Evolutionary conservation across 2,888 invertebrate species (phyloP).

Genomic region (Plagodis pulveraria): DNA sequence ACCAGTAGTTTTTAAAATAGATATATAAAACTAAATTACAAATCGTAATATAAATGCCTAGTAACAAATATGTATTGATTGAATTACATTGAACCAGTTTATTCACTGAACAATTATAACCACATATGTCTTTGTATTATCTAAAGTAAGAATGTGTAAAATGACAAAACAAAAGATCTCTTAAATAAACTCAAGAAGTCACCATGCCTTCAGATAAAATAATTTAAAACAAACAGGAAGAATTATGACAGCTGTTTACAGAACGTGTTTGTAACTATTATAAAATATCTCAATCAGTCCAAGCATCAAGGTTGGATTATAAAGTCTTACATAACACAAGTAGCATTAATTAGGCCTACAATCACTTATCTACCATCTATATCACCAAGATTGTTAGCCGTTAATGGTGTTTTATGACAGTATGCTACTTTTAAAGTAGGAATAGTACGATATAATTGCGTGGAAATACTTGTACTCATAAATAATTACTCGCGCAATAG

Average conservation of each 20-base stretch:
- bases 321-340: slow-evolving; percentile 33
- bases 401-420: slow-evolving; percentile 61
- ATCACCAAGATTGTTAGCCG: slow-evolving; percentile 50
- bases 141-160: background rate
- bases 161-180: slow-evolving; percentile 8
- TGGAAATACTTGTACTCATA: slow-evolving; percentile 46
- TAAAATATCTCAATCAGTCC: slow-evolving; percentile 72
- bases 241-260: slow-evolving; percentile 35
- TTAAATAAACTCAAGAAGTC: slow-evolving; percentile 15
- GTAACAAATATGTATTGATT: no score
- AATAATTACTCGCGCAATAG: slow-evolving; percentile 47
- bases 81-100: no score
- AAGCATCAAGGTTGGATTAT: slow-evolving; percentile 70
- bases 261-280: slow-evolving; percentile 50
- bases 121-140: no score
- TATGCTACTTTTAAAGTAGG: slow-evolving; percentile 65
- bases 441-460: slow-evolving; percentile 54
- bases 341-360: slow-evolving; percentile 70
- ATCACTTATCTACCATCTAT: slow-evolving; percentile 43
- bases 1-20: no score
- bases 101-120: no score
- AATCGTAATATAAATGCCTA: no score
- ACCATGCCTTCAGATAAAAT: slow-evolving; percentile 16
- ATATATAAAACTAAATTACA: no score
- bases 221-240: slow-evolving; percentile 47